phyloP scores from a whole-genome alignment of 1,140 invertebrate species.

The Nixonia krombeini region DNA sequence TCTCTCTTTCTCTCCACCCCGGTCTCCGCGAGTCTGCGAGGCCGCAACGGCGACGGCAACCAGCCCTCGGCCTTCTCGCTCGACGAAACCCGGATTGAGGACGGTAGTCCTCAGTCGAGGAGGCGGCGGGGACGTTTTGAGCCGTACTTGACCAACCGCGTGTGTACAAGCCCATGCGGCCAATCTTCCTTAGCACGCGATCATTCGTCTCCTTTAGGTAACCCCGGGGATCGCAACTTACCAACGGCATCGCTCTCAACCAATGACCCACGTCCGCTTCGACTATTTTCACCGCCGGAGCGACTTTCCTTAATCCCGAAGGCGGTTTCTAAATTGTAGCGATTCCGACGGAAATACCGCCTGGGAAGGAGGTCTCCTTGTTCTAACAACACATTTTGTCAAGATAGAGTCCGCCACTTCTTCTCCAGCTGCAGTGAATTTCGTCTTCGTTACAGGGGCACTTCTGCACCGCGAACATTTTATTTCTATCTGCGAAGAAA shows the following conservation, averaged over 20 bases:
- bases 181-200: constrained; percentile 53
- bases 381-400: too few relatives aligned
- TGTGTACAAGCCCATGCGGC: constrained; percentile 32
- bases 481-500: too few relatives aligned
- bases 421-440: too few relatives aligned
- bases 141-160: constrained; percentile 38
- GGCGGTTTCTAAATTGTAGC: too few relatives aligned
- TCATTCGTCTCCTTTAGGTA: constrained; percentile 44
- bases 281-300: neutral
- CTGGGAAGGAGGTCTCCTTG: too few relatives aligned
- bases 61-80: too few relatives aligned
- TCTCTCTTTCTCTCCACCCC: constrained; percentile 11
- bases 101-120: neutral
- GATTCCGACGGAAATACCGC: too few relatives aligned
- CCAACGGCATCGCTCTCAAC: constrained; percentile 8
- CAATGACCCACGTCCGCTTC: constrained; percentile 5
- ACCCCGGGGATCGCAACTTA: constrained; percentile 26
- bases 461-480: too few relatives aligned
- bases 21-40: constrained; percentile 1
- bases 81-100: neutral
- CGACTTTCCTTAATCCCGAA: too few relatives aligned
- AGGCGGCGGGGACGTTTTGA: constrained; percentile 10
- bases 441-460: too few relatives aligned
- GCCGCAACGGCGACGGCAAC: too few relatives aligned
- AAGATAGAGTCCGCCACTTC: too few relatives aligned